These are phyloP conservation scores for Erebia epiphron DNA, from an alignment of 2,888 invertebrate species.

Conservation along the genomic window DNA sequence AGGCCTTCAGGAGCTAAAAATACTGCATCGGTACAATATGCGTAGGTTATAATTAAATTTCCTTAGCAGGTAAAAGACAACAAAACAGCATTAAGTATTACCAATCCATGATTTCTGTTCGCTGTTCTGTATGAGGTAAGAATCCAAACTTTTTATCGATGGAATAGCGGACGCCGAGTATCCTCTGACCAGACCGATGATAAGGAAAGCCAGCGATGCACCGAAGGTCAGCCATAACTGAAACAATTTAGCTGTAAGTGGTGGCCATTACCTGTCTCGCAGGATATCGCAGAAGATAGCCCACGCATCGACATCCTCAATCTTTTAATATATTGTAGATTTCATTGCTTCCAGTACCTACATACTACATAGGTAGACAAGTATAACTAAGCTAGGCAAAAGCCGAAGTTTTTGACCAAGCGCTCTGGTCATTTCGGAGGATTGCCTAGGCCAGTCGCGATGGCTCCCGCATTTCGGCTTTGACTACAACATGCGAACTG, in stretches of 20 bases:
- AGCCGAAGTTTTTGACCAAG: too few relatives aligned
- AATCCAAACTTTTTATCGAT: conserved; percentile 72
- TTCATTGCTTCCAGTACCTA: too few relatives aligned
- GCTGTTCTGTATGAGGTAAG: conserved; percentile 68
- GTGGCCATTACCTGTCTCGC: not conserved
- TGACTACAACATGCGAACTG: too few relatives aligned
- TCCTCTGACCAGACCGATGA: conserved; percentile 83
- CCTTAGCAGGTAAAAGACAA: not conserved
- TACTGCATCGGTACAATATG: too few relatives aligned
- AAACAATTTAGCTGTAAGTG: conserved; percentile 26
- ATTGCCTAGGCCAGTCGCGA: too few relatives aligned
- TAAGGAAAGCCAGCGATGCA: conserved; percentile 82
- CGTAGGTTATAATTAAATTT: too few relatives aligned
- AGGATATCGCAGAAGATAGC: not conserved
- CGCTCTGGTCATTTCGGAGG: too few relatives aligned
- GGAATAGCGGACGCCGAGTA: conserved; percentile 84
- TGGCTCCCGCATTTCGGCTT: too few relatives aligned
- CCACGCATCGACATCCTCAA: not conserved
- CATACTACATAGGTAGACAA: too few relatives aligned
- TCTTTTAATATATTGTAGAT: not conserved
- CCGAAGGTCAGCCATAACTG: conserved; percentile 83
- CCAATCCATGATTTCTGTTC: conserved; percentile 83
- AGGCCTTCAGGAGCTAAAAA: too few relatives aligned
- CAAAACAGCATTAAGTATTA: conserved; percentile 47
- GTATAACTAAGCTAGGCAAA: too few relatives aligned